phyloP scores from a whole-genome alignment of 2,797 vertebrate species.

The Muscicapa comitata region DNA sequence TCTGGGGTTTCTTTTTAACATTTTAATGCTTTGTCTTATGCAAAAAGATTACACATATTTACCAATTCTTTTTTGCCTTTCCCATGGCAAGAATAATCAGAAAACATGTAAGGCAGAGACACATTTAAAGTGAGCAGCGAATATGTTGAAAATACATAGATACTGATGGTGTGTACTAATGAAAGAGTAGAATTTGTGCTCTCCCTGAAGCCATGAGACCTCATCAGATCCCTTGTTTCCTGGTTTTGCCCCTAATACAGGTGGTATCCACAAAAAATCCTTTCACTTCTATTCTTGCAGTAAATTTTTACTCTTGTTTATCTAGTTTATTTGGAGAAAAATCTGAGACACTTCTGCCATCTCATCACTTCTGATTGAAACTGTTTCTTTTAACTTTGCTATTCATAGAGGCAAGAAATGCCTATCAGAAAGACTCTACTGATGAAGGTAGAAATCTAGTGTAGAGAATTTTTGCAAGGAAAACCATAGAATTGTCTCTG shows the following conservation, averaged over 20 bases:
- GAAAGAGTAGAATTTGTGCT: background rate
- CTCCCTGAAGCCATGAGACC: background rate
- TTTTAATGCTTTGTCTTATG: background rate
- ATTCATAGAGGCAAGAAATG: background rate
- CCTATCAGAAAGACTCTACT: background rate
- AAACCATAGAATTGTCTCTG: background rate
- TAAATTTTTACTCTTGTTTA: background rate
- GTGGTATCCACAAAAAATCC: background rate
- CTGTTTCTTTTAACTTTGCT: background rate
- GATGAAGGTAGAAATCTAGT: background rate
- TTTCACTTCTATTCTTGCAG: background rate
- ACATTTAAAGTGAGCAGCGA: background rate
- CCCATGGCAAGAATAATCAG: background rate
- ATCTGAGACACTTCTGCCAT: background rate
- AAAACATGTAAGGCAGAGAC: background rate
- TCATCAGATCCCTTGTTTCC: background rate
- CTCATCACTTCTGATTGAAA: background rate
- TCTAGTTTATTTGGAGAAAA: background rate
- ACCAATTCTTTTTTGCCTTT: background rate
- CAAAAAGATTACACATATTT: background rate
- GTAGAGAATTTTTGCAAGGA: background rate
- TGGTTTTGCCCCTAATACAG: background rate
- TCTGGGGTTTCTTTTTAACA: background rate
- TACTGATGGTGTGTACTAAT: background rate
- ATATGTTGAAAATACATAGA: background rate